Conservation (phyloP, 2,797 vertebrate genomes). For the Propithecus perrieri region DNA sequence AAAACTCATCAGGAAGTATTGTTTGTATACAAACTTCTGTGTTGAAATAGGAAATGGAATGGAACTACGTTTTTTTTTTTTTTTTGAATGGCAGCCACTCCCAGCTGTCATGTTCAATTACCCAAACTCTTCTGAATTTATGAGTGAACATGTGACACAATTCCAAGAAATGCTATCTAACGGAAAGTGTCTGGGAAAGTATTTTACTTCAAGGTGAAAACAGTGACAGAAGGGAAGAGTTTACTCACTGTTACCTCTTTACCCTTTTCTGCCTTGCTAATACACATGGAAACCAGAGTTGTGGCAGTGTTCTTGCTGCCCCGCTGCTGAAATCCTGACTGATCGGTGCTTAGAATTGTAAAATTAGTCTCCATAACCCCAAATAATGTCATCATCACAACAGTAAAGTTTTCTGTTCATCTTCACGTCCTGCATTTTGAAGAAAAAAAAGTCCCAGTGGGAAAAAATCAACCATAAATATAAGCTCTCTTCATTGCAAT, state of each 20-base stretch:
- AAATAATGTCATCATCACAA: background rate
- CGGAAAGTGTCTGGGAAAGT: background rate
- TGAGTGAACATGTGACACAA: background rate
- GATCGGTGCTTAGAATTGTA: background rate
- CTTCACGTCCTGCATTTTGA: background rate
- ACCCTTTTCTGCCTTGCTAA: background rate
- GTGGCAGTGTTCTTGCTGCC: background rate
- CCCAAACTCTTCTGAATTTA: background rate
- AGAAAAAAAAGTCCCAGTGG: background rate
- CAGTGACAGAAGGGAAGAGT: background rate
- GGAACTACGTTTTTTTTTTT: too few species aligned
- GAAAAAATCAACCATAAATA: background rate
- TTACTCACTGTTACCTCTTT: background rate
- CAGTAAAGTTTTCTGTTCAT: background rate
- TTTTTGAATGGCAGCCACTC: background rate
- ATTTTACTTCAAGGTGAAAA: background rate
- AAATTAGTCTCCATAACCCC: background rate
- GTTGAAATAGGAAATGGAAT: background rate
- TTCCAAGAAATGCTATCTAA: conserved; percentile 10
- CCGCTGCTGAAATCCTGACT: background rate
- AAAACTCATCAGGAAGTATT: background rate
- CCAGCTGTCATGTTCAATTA: background rate
- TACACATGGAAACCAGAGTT: background rate
- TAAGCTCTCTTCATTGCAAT: background rate
- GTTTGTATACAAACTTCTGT: background rate